A percentile compares a stretch with the other conserved stretches of the same genome.
These are phyloP conservation scores for Cantharis rufa DNA, from an alignment of 2,888 invertebrate species.

Conservation along the genomic window DNA sequence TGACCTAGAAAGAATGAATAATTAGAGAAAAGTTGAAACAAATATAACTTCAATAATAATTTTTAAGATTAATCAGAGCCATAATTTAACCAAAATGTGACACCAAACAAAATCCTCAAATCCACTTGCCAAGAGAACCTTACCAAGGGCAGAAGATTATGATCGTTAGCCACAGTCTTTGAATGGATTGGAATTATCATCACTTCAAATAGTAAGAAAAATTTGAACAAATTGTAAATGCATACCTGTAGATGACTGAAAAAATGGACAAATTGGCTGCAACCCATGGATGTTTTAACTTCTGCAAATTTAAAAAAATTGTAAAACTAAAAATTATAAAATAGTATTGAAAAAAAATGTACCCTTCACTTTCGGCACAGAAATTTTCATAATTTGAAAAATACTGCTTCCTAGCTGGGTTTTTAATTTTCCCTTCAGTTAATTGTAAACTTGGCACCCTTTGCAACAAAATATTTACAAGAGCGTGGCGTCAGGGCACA, in stretches of 20 bases:
- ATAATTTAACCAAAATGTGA: not conserved
- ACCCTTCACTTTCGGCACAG: conserved; percentile 52
- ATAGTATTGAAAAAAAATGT: conserved; percentile 40
- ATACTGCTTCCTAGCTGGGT: conserved; percentile 51
- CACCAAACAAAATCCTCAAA: not conserved
- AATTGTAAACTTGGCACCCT: not conserved
- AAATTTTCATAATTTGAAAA: conserved; percentile 35
- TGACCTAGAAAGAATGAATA: conserved; percentile 47
- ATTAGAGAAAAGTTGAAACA: conserved; percentile 96
- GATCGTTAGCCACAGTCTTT: not conserved
- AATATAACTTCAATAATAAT: conserved; percentile 73
- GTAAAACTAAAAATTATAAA: not conserved
- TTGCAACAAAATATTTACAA: conserved; percentile 64
- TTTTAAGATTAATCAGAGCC: not conserved
- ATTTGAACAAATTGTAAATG: no score
- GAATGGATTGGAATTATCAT: not conserved
- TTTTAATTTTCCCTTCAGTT: conserved; percentile 36
- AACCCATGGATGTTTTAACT: not conserved
- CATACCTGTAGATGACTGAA: no score
- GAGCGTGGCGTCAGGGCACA: conserved; percentile 99
- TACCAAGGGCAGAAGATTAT: not conserved
- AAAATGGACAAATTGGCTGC: no score
- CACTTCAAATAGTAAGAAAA: not conserved
- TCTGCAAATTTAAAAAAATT: not conserved
- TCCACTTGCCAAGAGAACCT: not conserved